These are phyloP conservation scores for Cryptophagus acutangulus DNA, from an alignment of 2,888 invertebrate species.

Conservation along the genomic window DNA sequence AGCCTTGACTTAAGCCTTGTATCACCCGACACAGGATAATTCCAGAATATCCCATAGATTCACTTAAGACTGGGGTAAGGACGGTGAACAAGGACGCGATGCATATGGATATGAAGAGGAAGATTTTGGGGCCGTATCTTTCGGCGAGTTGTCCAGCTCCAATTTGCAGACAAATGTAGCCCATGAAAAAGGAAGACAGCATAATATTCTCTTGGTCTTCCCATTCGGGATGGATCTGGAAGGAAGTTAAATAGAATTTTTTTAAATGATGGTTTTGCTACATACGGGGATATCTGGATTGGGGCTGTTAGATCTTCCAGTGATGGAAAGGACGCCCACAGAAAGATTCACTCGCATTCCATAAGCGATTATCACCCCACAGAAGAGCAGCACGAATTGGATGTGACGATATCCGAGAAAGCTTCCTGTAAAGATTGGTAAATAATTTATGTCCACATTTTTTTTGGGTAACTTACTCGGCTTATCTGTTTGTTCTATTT, in stretches of 20 bases:
- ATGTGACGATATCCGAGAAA: conserved; percentile 53
- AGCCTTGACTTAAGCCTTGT: conserved; percentile 70
- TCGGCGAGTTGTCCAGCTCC: conserved; percentile 68
- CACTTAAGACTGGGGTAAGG: conserved; percentile 62
- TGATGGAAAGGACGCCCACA: conserved; percentile 72
- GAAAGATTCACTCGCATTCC: conserved; percentile 64
- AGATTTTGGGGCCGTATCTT: conserved; percentile 67
- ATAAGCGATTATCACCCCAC: conserved; percentile 58
- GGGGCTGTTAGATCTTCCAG: conserved; percentile 47
- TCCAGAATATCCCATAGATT: conserved; percentile 55
- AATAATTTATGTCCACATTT: no score
- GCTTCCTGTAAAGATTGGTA: conserved; percentile 18
- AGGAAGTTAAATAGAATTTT: conserved; percentile 55
- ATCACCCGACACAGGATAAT: conserved; percentile 62
- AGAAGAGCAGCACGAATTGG: conserved; percentile 58
- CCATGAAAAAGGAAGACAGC: conserved; percentile 76
- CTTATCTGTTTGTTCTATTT: no score
- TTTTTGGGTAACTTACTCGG: no score
- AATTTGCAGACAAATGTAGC: conserved; percentile 68
- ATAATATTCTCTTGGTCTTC: conserved; percentile 45
- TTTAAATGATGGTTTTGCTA: no score
- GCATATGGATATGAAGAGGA: conserved; percentile 54
- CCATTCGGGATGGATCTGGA: conserved; percentile 42
- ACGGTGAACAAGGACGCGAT: conserved; percentile 62
- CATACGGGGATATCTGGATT: no score